Evolutionary conservation across 2,797 vertebrate genomes (phyloP), one percentile per base, ranked within the genome.

Genomic region (Enteromius thamalakanensis): DNA sequence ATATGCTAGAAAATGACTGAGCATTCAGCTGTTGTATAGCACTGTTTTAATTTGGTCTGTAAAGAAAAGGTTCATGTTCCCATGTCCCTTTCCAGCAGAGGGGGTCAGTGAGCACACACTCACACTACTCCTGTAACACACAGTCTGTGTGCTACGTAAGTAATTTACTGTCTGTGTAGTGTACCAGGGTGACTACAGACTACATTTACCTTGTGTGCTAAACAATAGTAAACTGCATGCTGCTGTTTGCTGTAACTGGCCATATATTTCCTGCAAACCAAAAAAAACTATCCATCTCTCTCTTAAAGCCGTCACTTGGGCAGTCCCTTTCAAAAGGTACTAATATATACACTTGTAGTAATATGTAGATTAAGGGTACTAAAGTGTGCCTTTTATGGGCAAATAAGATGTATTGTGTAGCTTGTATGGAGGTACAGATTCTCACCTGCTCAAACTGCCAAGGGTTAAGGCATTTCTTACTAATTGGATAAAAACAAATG

Each of bases 21-120:
- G 32, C 34, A 42, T 40, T 51, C 19, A 62, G 15, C 26, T 3
- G 3, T 15, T 65, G 21, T 15, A 49, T n/a, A 17, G 40, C 23
- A 77, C 37, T 5, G 5, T 76, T 49, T 78, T 19, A 19, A 5
- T 40, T 96, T 94, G 86, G n/a, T 40, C 45, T 23, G 23, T 53
- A 40, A 67, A 26, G 37, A 62, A 51, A 3, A 58, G 9, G 55
- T 11, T 49, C 19, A 58, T 4, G 10, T 26, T 60, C 47, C 71
- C 90, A 85, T 53, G 17, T 3, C 55, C 53, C 81, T 69, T 29
- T 86, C 94, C 95, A 95, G 92, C 92, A 96, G 95, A 94, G 93
- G 94, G 94, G 83, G 93, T 92, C 91, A 90, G 90, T 87, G 84
- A 88, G 92, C 60, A 70, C 84, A 90, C 87, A 86, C 86, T 90